Evolutionary conservation across 2,113 vertebrate genomes (phyloP).

Genomic region (Tragelaphus strepsiceros): DNA sequence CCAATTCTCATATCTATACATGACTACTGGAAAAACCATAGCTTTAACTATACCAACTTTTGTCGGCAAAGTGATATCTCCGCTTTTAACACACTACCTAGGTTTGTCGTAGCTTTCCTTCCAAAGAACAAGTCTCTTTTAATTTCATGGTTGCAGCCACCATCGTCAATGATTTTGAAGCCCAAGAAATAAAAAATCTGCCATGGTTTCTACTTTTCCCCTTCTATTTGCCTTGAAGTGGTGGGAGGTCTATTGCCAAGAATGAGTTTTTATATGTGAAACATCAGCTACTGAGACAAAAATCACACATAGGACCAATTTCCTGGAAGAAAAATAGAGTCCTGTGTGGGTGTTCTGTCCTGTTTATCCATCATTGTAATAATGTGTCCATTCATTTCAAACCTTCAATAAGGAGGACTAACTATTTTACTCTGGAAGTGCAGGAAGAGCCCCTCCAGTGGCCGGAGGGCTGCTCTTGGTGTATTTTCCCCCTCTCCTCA

Average conservation of each 20-base stretch:
- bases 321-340: background rate
- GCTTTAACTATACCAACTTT: background rate
- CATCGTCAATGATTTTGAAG: background rate
- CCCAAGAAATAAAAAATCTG: background rate
- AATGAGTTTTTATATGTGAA: background rate
- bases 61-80: background rate
- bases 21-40: background rate
- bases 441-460: accelerated
- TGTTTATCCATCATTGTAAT: background rate
- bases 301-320: accelerated
- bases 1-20: background rate
- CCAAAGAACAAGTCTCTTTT: background rate
- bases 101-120: background rate
- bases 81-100: background rate
- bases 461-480: accelerated
- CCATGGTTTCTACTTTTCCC: background rate
- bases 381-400: background rate
- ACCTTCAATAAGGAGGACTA: background rate
- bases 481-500: accelerated
- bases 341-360: background rate
- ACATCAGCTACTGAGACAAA: background rate
- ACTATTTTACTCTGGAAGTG: too few species aligned
- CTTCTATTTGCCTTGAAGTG: background rate
- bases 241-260: background rate
- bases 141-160: background rate